A percentile compares a stretch with the other conserved stretches of the same genome.
phyloP scores from a whole-genome alignment of 2,888 invertebrate species.

The Idaea dimidiata region DNA sequence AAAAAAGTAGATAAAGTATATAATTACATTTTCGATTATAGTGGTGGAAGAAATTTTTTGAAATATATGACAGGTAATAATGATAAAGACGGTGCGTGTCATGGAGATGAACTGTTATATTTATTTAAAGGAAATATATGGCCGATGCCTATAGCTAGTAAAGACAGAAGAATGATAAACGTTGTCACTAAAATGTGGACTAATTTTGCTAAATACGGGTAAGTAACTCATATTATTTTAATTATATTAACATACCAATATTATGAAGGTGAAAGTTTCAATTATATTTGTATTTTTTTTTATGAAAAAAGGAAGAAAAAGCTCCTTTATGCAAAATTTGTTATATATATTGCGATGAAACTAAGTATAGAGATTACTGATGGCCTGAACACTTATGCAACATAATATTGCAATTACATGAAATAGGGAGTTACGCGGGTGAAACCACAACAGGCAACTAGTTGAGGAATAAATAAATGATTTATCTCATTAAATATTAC shows the following conservation, averaged over 20 bases:
- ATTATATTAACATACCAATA: no score
- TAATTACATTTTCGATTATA: constrained; percentile 64
- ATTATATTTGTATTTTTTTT: no score
- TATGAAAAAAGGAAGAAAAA: no score
- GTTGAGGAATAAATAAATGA: no score
- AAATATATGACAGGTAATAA: constrained; percentile 46
- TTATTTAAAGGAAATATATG: constrained; percentile 54
- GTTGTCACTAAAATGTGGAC: constrained; percentile 65
- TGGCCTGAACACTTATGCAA: not conserved
- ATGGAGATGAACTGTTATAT: constrained; percentile 68
- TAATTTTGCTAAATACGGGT: constrained; percentile 72
- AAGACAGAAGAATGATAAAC: constrained; percentile 52
- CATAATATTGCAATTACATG: no score
- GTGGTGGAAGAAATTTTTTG: constrained; percentile 58
- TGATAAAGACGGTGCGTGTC: constrained; percentile 54
- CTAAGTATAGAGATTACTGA: no score
- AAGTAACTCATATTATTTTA: constrained; percentile 19
- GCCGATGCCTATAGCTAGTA: constrained; percentile 47
- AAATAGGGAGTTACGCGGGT: no score
- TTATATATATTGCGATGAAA: no score
- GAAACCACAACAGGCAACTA: not conserved
- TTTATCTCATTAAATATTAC: no score
- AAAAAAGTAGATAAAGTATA: constrained; percentile 44
- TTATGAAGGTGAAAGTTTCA: no score
- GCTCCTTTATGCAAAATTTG: no score